Base-by-base conservation (phyloP, 2,113 vertebrate species). In the Stigmatopora nigra region DNA sequence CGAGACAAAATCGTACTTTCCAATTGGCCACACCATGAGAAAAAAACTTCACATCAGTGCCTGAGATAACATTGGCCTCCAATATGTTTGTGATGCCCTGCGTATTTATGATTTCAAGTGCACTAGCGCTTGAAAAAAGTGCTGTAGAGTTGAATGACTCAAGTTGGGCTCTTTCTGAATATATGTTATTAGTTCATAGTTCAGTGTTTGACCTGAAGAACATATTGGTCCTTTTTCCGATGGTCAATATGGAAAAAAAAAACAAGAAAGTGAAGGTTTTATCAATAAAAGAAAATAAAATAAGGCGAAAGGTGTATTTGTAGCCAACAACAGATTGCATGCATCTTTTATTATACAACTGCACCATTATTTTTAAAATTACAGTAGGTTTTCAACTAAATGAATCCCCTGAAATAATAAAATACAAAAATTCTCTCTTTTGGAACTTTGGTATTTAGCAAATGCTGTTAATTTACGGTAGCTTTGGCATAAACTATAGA, bases 1-100 rank as follows among this genome's bases (percentile, higher is more conserved):
- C 46, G 7, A 67, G 69, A 77, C 62, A 82, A 76, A 82, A 82
- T 49, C 41, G 63, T 56, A 78, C 51, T 74, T 72, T 75, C 75
- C 84, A 72, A 87, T 62, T 45, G 63, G 63, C 73, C 73, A 67
- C 72, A 49, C 49, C 65, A 47, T 25, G 25, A 68, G 56, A 73
- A 78, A 78, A 64, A 44, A 82, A 77, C 75, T 46, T 79, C 67
- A 73, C 38, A 73, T 71, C 64, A 59, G 12, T 38, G 60, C 41
- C 71, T 35, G 11, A 69, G 71, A 79, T 66, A 75, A 68, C 66
- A 69, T 62, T 82, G 56, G 71, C 69, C 48, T 75, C 68, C 20
- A 20, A 67, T 71, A 63, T 70, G 70, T 65, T 51, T 55, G 71
- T 66, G 41, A 46, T 65, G 48, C 11, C 63, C 53, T 38, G 31